A percentile compares a stretch with the other conserved stretches of the same genome.
phyloP scores from a whole-genome alignment of 1,140 invertebrate genomes.

The Heliconius hermathena region DNA sequence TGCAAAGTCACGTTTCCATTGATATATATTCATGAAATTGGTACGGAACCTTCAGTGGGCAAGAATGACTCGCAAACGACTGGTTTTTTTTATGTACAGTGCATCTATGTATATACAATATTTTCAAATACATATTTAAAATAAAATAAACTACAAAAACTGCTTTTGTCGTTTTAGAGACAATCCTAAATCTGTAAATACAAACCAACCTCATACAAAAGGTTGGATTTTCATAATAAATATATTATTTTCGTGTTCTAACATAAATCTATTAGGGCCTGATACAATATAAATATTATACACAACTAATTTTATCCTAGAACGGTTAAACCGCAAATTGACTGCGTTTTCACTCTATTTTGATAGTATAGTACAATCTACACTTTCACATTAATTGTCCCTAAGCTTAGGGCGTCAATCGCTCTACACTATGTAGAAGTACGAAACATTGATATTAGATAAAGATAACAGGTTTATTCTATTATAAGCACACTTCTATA shows the following conservation, averaged over 20 bases:
- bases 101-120: not conserved
- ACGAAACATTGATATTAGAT: not conserved
- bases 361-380: not conserved
- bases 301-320: slow-evolving; percentile 7
- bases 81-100: not conserved
- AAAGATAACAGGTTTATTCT: not conserved
- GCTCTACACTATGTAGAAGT: not conserved
- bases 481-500: not conserved
- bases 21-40: too few species aligned
- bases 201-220: not conserved
- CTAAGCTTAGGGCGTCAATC: not conserved
- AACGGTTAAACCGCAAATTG: slow-evolving; percentile 30
- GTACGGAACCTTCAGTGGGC: too few species aligned
- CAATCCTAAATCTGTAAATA: not conserved
- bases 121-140: not conserved
- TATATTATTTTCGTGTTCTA: not conserved
- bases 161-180: not conserved
- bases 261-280: not conserved
- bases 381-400: not conserved
- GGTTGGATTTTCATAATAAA: not conserved
- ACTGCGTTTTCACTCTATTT: slow-evolving; percentile 14
- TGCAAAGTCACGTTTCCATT: too few species aligned
- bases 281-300: slow-evolving; percentile 4
- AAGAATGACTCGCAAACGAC: too few species aligned
- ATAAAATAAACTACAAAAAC: not conserved